These are phyloP conservation scores for Leptinotarsa undecemlineata DNA, from an alignment of 1,140 invertebrate species.

Conservation along the genomic window DNA sequence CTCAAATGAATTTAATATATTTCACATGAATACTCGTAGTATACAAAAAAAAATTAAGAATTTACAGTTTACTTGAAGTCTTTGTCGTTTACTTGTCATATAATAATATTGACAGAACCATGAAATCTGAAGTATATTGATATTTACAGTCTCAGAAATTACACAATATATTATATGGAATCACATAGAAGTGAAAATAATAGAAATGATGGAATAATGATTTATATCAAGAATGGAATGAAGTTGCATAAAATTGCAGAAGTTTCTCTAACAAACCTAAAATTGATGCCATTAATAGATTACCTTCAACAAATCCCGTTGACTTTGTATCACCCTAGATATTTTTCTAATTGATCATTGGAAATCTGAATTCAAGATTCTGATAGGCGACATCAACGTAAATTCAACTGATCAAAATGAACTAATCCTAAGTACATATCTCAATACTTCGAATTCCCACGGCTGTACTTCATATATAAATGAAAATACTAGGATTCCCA, in stretches of 20 bases:
- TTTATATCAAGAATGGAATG: not conserved
- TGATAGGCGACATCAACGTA: no score
- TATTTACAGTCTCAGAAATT: not conserved
- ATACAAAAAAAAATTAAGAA: not conserved
- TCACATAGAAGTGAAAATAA: not conserved
- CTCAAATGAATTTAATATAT: no score
- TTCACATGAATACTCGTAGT: no score
- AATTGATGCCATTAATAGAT: not conserved
- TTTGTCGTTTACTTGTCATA: not conserved
- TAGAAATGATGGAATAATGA: constrained; percentile 5
- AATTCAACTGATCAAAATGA: no score
- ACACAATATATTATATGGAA: constrained; percentile 7
- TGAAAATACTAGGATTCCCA: no score
- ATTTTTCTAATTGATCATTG: no score
- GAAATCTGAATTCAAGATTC: no score
- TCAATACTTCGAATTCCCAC: no score
- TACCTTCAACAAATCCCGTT: not conserved
- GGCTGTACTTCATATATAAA: no score
- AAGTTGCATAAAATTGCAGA: not conserved
- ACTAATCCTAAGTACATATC: no score
- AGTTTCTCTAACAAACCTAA: not conserved
- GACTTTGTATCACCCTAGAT: no score
- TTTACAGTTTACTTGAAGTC: not conserved
- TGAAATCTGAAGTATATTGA: not conserved
- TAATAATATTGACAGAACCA: not conserved